phyloP scores from a whole-genome alignment of 2,113 vertebrate genomes.

The Cairina moschata region DNA sequence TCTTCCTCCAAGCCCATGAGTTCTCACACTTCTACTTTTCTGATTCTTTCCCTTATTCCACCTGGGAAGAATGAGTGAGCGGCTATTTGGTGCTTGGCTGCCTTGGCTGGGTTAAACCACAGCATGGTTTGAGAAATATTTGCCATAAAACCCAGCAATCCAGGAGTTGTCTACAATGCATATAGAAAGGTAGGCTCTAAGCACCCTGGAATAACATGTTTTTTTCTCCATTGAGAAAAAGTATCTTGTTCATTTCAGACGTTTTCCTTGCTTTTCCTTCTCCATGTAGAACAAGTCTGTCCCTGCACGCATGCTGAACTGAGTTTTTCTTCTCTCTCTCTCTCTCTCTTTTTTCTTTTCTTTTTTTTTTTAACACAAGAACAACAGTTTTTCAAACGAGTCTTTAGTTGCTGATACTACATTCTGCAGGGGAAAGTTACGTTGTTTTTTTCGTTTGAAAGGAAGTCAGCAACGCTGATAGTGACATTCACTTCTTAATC shows the following conservation, averaged over 20 bases:
- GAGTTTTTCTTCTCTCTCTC: not conserved
- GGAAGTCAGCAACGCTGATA: not conserved
- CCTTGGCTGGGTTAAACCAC: too few relatives aligned
- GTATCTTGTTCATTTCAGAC: not conserved
- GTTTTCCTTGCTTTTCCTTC: not conserved
- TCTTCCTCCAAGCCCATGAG: too few relatives aligned
- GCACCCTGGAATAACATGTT: not conserved
- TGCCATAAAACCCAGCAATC: not conserved
- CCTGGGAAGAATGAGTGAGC: too few relatives aligned
- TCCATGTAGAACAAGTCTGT: not conserved
- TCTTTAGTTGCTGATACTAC: not conserved
- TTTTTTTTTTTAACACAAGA: not conserved
- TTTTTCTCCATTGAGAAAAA: not conserved
- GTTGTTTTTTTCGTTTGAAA: not conserved
- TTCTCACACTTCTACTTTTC: too few relatives aligned
- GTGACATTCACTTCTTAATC: not conserved
- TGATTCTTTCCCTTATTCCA: too few relatives aligned
- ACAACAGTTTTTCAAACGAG: not conserved
- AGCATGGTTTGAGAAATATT: not conserved
- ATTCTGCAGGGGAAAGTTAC: not conserved
- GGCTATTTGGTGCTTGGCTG: too few relatives aligned
- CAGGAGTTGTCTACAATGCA: not conserved
- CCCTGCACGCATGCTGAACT: accelerated
- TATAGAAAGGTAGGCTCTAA: not conserved
- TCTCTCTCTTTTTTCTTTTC: not conserved